A percentile compares a stretch with the other conserved stretches of the same genome.
Conservation (phyloP, 1,140 invertebrate species). For the Drosophila gunungcola region DNA sequence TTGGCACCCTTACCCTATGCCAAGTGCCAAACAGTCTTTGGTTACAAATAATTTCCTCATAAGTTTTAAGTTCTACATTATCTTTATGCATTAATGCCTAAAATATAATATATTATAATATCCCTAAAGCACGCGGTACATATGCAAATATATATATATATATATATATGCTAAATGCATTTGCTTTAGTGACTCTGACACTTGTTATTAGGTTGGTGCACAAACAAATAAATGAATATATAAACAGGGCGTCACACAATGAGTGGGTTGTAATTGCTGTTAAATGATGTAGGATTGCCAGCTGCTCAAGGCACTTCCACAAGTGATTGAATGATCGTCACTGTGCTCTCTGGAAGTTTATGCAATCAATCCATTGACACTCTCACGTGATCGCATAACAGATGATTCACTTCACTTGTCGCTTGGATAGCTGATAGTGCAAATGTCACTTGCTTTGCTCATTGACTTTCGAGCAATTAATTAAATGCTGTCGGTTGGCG, state of each 20-base stretch:
- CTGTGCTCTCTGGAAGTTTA: conserved; percentile 10
- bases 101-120: background rate
- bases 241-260: conserved; percentile 16
- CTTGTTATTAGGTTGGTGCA: conserved; percentile 27
- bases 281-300: conserved; percentile 49
- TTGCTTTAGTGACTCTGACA: conserved; percentile 29
- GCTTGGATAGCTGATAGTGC: conserved; percentile 27
- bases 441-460: conserved; percentile 41
- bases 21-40: no score
- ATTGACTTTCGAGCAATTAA: conserved; percentile 38
- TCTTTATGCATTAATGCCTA: background rate
- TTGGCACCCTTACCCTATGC: no score
- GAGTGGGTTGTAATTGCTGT: conserved; percentile 48
- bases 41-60: no score
- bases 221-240: conserved; percentile 27
- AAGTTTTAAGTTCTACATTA: no score
- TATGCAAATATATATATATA: conserved; percentile 6
- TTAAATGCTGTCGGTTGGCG: conserved; percentile 33
- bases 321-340: conserved; percentile 13
- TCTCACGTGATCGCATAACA: conserved; percentile 37
- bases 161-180: conserved; percentile 35
- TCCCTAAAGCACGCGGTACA: background rate
- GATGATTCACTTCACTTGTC: conserved; percentile 26
- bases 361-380: conserved; percentile 25
- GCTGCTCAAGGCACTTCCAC: conserved; percentile 23